Evolutionary conservation across 2,113 vertebrate species (phyloP).

Genomic region (rabbit (Oryctolagus cuniculus)): DNA sequence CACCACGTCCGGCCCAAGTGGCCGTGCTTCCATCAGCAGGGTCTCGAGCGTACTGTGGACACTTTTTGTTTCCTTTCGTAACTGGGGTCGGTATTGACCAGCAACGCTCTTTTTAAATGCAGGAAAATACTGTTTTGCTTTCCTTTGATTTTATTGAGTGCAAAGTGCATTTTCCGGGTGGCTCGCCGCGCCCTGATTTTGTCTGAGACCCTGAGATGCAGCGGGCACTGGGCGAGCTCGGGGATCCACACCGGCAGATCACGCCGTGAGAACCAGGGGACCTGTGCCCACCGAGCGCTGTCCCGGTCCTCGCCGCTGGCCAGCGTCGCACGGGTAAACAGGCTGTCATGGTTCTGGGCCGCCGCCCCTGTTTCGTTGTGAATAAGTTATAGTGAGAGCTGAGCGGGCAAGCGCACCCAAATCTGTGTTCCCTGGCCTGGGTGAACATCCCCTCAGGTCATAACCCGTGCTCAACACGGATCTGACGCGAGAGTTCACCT

Average conservation of each 20-base stretch:
- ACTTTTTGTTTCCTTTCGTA: neutral
- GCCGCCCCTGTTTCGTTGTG: neutral
- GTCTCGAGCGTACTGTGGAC: neutral
- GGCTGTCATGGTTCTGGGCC: neutral
- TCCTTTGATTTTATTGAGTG: slow-evolving; percentile 37
- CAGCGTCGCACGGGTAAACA: neutral
- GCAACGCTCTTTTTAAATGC: neutral
- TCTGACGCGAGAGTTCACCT: neutral
- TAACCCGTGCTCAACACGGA: neutral
- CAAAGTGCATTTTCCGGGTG: neutral
- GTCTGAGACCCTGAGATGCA: neutral
- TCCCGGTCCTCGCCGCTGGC: neutral
- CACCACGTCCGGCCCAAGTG: too few species aligned
- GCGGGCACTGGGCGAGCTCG: neutral
- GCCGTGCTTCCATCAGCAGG: neutral
- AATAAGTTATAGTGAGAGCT: neutral
- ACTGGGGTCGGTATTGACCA: too few species aligned
- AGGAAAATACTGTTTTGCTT: neutral
- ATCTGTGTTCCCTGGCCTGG: neutral
- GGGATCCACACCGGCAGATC: neutral
- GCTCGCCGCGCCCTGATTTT: neutral
- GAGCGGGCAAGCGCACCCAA: neutral
- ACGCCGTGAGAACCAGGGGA: neutral
- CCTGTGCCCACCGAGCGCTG: neutral
- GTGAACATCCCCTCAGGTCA: neutral